Base-by-base conservation (phyloP, 2,113 vertebrate genomes). In the Engystomops pustulosus region DNA sequence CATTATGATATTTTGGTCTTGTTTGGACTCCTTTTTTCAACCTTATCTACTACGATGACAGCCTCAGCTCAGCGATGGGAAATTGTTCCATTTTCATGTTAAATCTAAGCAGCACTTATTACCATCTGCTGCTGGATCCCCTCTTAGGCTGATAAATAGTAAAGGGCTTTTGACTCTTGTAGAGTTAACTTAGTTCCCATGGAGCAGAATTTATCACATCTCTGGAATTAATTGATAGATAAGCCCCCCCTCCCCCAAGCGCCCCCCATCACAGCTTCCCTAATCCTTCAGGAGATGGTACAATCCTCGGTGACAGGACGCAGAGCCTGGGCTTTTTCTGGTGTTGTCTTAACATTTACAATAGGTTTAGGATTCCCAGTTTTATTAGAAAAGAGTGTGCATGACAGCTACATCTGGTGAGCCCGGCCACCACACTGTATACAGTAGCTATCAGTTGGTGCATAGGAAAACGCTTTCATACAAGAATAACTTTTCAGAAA, bases 301-400 rank as follows among this genome's bases (percentile, higher is more conserved):
- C 53, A 83, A 58, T 45, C 38, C 53, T 49, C n/a, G n/a, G 38
- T 83, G 58, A 83, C 71, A 75, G 14, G 23, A 51, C 27, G 41
- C 81, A 83, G 81, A 49, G 15, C 41, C 71, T 12, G 49, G 45
- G 70, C 20, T 76, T 45, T 23, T 23, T 75, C 70, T 75, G 58
- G 47, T 49, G 55, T 60, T 76, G 70, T 83, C 81, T 76, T 67
- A 83, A 83, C 81, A 83, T 83, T 76, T 83, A 67, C 70, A 36
- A 75, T 70, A 49, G 79, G 67, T 71, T 83, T 75, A 49, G 36
- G 34, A 38, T 30, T 49, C 53, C 30, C 27, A 20, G 70, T 83
- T 83, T 83, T 83, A 83, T 67, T 75, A 41, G 47, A 70, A 72
- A 41, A 15, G 36, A 17, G 38, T 18, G 3, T 47, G 44, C 11